Percentiles rank a stretch among this genome's conserved stretches.
Evolutionary conservation across 2,113 vertebrate species (phyloP).

Genomic region (Beaufortia kweichowensis): DNA sequence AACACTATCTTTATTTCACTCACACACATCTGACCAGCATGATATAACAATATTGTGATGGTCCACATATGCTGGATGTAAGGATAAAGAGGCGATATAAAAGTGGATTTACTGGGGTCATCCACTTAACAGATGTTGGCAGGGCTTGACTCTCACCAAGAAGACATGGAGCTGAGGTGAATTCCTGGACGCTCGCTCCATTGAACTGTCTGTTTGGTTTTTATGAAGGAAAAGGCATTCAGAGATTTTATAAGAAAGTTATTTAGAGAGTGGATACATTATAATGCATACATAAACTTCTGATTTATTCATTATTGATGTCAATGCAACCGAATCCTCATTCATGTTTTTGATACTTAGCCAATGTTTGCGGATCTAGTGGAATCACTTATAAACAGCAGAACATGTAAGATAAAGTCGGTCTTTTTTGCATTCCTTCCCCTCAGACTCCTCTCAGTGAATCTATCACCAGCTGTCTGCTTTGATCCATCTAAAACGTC

Average conservation of each 20-base stretch:
- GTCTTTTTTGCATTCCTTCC: not conserved
- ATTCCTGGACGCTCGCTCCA: slow-evolving; percentile 57
- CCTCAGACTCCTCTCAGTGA: not conserved
- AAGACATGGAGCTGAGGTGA: slow-evolving; percentile 47
- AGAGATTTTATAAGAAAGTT: not conserved
- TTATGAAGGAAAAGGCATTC: slow-evolving; percentile 49
- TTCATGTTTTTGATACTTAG: no score
- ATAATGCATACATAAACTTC: not conserved
- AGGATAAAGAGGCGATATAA: slow-evolving; percentile 59
- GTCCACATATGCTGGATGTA: slow-evolving; percentile 41
- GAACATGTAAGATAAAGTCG: slow-evolving; percentile 17
- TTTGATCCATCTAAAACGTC: slow-evolving; percentile 27
- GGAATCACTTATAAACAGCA: no score
- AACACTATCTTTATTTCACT: not conserved
- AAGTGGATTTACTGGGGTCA: slow-evolving; percentile 53
- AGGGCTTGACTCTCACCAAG: slow-evolving; percentile 49
- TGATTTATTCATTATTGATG: not conserved
- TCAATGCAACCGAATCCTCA: no score
- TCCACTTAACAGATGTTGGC: slow-evolving; percentile 64
- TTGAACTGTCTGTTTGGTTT: slow-evolving; percentile 48
- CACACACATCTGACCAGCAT: not conserved
- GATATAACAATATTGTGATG: not conserved
- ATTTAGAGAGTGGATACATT: not conserved
- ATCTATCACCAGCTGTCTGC: not conserved
- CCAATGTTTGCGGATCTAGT: no score